These are phyloP conservation scores for Oeneis ivallda DNA, from an alignment of 2,888 invertebrate genomes.

Conservation along the genomic window DNA sequence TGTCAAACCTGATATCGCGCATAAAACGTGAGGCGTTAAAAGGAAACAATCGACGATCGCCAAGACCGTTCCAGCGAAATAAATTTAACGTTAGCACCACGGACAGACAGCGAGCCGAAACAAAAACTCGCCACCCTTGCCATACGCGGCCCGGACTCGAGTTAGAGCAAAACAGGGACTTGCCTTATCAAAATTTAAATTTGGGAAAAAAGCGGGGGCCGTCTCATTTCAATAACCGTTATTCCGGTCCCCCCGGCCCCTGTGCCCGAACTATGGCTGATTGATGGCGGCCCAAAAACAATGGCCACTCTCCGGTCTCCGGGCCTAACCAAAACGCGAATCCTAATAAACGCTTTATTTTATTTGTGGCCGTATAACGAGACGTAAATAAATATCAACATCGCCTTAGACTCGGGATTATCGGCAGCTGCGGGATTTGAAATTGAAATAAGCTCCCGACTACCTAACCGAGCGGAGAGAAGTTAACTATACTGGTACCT, in stretches of 20 bases:
- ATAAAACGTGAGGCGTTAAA: slow-evolving; percentile 36
- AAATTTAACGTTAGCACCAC: slow-evolving; percentile 52
- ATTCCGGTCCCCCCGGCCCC: slow-evolving; percentile 52
- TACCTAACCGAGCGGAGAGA: slow-evolving; percentile 10
- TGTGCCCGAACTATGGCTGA: slow-evolving; percentile 68
- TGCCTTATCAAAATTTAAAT: slow-evolving; percentile 82
- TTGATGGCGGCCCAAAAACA: slow-evolving; percentile 78
- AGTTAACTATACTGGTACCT: background rate
- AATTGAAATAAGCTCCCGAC: slow-evolving; percentile 27
- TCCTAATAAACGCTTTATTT: slow-evolving; percentile 81
- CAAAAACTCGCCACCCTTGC: slow-evolving; percentile 69
- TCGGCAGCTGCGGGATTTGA: slow-evolving; percentile 53
- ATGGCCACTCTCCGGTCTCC: slow-evolving; percentile 69
- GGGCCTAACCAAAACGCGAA: slow-evolving; percentile 72
- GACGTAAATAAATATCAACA: slow-evolving; percentile 73
- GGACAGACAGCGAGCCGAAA: slow-evolving; percentile 65
- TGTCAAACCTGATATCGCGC: slow-evolving; percentile 27
- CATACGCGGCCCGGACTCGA: slow-evolving; percentile 61
- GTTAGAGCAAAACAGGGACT: slow-evolving; percentile 76
- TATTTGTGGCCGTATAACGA: slow-evolving; percentile 75
- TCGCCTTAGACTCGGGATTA: slow-evolving; percentile 71
- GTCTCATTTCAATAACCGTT: slow-evolving; percentile 82
- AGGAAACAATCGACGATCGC: slow-evolving; percentile 34
- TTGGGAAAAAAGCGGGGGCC: slow-evolving; percentile 77
- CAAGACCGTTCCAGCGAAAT: slow-evolving; percentile 40